Evolutionary conservation across 1,140 invertebrate species (phyloP), one percentile per base, ranked within the genome.

Genomic region (Drosophila bifasciata): DNA sequence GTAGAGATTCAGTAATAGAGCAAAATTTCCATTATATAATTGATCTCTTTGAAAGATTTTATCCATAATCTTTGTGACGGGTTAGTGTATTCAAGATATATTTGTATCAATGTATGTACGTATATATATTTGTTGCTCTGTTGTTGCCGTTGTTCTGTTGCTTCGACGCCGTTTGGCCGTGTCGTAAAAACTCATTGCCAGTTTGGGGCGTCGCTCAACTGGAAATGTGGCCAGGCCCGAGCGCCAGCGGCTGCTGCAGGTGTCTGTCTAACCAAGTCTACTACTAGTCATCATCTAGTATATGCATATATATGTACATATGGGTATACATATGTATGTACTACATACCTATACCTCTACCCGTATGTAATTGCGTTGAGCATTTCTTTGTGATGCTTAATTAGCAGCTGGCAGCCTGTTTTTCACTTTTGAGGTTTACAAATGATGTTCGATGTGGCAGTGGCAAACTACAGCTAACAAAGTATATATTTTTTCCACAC

Each of bases 131-230:
- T 56, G 36, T 60, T 52, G 43, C 36, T 51, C 21, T 40, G 41
- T 48, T 46, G 46, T 43, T 68, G 51, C 58, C 41, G 49, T 13
- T 46, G 46, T 49, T 62, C 64, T 71, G 61, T 67, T 62, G 66
- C 67, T 49, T 58, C 32, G 45, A 61, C 63, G 36, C 41, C 28
- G 59, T 49, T 58, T 62, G 49, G 62, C 56, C 66, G 61, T 44
- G 57, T 72, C 71, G 69, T 83, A 75, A 83, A 81, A 83, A 77
- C 76, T 81, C 81, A 81, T 81, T 81, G 80, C 77, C 81, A 81
- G 81, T 76, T 85, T 72, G 79, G 79, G 79, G 71, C 79, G 79
- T 66, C 77, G 81, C 73, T 85, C 81, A 85, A 85, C 81, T 88
- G 81, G 81, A 85, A 85, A 85, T 86, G 76, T 70, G 67, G 81